Percentiles rank a stretch among this genome's conserved stretches.
These are phyloP conservation scores for Druon quercuslanigerum DNA, from an alignment of 1,140 invertebrate species.

Conservation along the genomic window DNA sequence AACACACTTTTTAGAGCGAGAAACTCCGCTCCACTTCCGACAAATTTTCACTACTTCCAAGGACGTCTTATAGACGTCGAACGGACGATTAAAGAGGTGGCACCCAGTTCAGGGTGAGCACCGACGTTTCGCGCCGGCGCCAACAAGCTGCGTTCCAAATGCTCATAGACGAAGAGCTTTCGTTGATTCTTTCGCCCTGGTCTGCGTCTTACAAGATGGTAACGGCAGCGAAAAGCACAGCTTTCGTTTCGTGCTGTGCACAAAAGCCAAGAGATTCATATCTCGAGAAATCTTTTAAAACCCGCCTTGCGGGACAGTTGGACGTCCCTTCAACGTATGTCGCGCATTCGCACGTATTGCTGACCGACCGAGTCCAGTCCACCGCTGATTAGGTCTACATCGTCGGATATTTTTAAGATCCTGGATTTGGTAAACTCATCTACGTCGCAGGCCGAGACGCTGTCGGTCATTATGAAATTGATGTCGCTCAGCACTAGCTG, in stretches of 20 bases:
- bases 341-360: slow-evolving; percentile 69
- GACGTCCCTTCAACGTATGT: slow-evolving; percentile 67
- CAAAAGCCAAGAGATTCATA: slow-evolving; percentile 73
- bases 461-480: slow-evolving; percentile 62
- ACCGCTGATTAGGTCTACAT: slow-evolving; percentile 57
- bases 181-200: slow-evolving; percentile 5
- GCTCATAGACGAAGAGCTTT: slow-evolving; percentile 25
- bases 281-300: slow-evolving; percentile 61
- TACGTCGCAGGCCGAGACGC: slow-evolving; percentile 54
- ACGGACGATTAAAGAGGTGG: slow-evolving; percentile 42
- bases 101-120: slow-evolving; percentile 52
- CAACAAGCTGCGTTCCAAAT: slow-evolving; percentile 63
- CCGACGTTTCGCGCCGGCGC: slow-evolving; percentile 64
- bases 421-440: slow-evolving; percentile 62
- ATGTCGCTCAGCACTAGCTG: slow-evolving; percentile 52
- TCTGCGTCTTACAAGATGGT: slow-evolving; percentile 40
- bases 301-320: slow-evolving; percentile 43
- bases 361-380: slow-evolving; percentile 61
- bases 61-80: slow-evolving; percentile 2
- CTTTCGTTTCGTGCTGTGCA: slow-evolving; percentile 58
- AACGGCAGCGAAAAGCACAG: slow-evolving; percentile 67
- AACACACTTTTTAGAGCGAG: not conserved
- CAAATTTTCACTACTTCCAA: slow-evolving; percentile 13
- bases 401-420: slow-evolving; percentile 61
- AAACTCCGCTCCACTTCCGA: not conserved